These are phyloP conservation scores for Campylomormyrus numenius DNA, from an alignment of 2,113 vertebrate species.

Conservation along the genomic window DNA sequence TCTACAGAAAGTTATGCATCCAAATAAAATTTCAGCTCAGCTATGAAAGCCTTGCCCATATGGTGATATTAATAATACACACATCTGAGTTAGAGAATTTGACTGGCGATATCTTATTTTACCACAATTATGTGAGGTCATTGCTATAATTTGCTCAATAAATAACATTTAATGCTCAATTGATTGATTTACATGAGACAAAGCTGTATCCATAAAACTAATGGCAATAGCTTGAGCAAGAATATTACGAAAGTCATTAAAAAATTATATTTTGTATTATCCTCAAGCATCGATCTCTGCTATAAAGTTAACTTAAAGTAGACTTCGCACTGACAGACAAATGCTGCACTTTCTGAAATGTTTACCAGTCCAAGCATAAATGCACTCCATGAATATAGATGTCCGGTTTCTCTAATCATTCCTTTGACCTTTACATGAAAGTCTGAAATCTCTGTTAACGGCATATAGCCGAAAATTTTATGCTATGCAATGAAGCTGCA, in stretches of 20 bases:
- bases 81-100: background rate
- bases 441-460: background rate
- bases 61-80: background rate
- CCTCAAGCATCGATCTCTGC: background rate
- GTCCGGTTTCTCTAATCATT: background rate
- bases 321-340: slow-evolving; percentile 4
- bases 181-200: background rate
- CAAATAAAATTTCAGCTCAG: background rate
- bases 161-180: background rate
- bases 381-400: background rate
- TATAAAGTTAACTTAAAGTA: background rate
- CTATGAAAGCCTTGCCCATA: background rate
- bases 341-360: background rate
- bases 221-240: background rate
- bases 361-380: background rate
- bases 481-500: slow-evolving; percentile 7
- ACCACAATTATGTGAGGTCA: background rate
- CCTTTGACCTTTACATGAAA: slow-evolving; percentile 4
- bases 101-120: background rate
- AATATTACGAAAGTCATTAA: background rate
- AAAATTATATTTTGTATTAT: background rate
- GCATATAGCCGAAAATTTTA: slow-evolving; percentile 15
- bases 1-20: background rate
- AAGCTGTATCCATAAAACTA: background rate
- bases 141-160: background rate